phyloP scores from a whole-genome alignment of 2,888 invertebrate species.

The Protula sp. region DNA sequence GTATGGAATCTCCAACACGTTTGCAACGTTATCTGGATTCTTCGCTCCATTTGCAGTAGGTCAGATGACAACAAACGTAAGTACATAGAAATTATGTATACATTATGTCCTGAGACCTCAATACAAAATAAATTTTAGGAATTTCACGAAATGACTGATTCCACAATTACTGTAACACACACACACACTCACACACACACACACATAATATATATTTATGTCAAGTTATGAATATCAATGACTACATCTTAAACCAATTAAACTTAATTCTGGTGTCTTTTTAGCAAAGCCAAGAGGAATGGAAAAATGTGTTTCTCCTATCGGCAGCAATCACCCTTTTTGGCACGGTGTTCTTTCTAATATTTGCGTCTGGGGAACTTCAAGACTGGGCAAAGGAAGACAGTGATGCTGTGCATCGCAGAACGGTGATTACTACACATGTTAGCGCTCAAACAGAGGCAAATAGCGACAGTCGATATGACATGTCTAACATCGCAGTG shows the following conservation, averaged over 20 bases:
- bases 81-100: too few relatives aligned
- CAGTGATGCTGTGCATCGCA: too few relatives aligned
- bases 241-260: too few relatives aligned
- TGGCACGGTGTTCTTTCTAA: neutral
- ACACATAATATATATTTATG: neutral
- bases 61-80: constrained; percentile 7
- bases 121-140: neutral
- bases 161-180: too few relatives aligned
- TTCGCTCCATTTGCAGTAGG: constrained; percentile 10
- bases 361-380: neutral
- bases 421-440: too few relatives aligned
- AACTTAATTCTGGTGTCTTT: too few relatives aligned
- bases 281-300: neutral
- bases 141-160: neutral
- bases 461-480: too few relatives aligned
- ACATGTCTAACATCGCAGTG: too few relatives aligned
- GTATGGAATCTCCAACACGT: constrained; percentile 25
- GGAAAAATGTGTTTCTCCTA: neutral
- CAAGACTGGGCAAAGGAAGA: neutral
- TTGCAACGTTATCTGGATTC: constrained; percentile 24
- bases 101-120: too few relatives aligned
- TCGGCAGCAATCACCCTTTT: neutral
- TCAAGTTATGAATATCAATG: too few relatives aligned
- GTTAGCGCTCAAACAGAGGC: too few relatives aligned
- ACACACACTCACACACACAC: neutral